These are phyloP conservation scores for Penaeus japonicus DNA, from an alignment of 1,140 invertebrate species.

Conservation along the genomic window DNA sequence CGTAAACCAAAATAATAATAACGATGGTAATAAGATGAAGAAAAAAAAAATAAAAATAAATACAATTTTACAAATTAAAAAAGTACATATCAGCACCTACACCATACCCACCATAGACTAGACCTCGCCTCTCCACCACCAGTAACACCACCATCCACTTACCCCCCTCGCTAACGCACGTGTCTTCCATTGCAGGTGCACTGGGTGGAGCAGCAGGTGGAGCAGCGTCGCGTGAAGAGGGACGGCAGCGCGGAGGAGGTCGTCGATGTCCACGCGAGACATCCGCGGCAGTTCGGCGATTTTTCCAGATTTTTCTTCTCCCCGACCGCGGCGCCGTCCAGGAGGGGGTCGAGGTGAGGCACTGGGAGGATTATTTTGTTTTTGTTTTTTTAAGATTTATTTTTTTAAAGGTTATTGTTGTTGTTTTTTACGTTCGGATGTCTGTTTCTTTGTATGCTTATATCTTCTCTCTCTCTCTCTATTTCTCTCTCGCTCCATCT, in stretches of 20 bases:
- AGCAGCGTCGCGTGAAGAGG: constrained; percentile 84
- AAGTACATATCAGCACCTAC: too few species aligned
- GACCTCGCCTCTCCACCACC: too few species aligned
- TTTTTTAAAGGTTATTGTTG: neutral
- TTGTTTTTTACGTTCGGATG: neutral
- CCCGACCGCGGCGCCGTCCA: constrained; percentile 26
- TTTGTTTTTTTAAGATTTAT: neutral
- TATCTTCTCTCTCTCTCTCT: neutral
- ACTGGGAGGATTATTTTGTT: neutral
- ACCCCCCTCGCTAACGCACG: neutral
- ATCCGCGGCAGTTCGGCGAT: constrained; percentile 28
- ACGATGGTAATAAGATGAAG: neutral
- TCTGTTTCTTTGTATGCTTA: neutral
- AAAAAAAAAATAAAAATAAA: too few species aligned
- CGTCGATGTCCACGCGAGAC: neutral
- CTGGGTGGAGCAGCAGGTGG: constrained; percentile 93
- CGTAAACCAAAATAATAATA: too few species aligned
- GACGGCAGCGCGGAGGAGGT: constrained; percentile 65
- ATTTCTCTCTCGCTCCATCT: neutral
- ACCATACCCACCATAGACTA: too few species aligned
- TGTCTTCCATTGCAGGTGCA: constrained; percentile 61
- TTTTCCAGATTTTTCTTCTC: constrained; percentile 23
- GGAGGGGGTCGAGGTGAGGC: constrained; percentile 42
- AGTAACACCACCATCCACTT: neutral
- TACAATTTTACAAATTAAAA: too few species aligned